phyloP scores from a whole-genome alignment of 2,797 vertebrate genomes.

The Borostomias antarcticus region DNA sequence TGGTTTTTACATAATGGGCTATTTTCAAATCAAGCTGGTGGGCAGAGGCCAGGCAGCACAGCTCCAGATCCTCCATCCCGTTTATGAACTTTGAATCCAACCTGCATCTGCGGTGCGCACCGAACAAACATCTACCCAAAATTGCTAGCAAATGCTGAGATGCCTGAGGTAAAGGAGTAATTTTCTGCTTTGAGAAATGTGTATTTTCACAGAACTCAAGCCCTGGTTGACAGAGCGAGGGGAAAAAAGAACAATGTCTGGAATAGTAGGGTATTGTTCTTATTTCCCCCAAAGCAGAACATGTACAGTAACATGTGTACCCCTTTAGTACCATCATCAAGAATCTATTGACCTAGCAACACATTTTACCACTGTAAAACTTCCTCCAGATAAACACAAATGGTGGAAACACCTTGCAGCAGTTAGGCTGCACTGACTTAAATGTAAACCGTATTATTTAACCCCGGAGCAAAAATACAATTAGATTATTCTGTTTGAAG shows the following conservation, averaged over 20 bases:
- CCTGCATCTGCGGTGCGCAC: slow-evolving; percentile 13
- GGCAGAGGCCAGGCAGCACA: slow-evolving; percentile 5
- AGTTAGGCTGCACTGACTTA: background rate
- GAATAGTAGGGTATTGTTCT: background rate
- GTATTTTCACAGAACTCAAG: slow-evolving; percentile 11
- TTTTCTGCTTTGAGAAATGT: slow-evolving; percentile 20
- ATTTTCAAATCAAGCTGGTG: slow-evolving; percentile 32
- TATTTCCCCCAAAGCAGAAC: background rate
- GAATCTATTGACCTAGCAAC: background rate
- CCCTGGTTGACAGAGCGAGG: background rate
- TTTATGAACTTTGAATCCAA: slow-evolving; percentile 24
- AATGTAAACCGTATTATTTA: too few relatives aligned
- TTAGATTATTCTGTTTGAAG: background rate
- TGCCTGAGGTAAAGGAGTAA: slow-evolving; percentile 22
- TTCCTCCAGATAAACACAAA: background rate
- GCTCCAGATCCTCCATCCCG: slow-evolving; percentile 11
- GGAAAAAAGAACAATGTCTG: background rate
- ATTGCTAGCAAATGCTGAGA: slow-evolving; percentile 44
- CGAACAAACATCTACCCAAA: slow-evolving; percentile 25
- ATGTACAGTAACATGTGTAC: background rate
- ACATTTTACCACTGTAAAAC: background rate
- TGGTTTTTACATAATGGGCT: slow-evolving; percentile 13
- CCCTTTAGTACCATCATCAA: background rate
- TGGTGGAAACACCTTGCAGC: background rate
- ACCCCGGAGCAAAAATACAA: too few relatives aligned